phyloP scores from a whole-genome alignment of 1,140 invertebrate genomes.

The Pachyrhynchus sulphureomaculatus region DNA sequence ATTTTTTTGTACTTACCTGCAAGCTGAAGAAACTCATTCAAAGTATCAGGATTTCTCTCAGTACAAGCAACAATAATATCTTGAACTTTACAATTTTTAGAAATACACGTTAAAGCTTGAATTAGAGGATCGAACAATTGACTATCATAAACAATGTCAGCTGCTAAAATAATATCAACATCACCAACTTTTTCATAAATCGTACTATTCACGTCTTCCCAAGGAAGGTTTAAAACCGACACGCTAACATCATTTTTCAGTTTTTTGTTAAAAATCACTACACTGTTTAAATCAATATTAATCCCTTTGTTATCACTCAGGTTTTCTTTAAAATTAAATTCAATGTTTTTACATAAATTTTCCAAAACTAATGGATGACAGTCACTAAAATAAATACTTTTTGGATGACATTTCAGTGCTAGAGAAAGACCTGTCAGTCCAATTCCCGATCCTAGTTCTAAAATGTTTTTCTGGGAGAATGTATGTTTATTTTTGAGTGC shows the following conservation, averaged over 20 bases:
- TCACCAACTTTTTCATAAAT: constrained; percentile 31
- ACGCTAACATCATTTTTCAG: constrained; percentile 33
- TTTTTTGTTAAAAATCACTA: not conserved
- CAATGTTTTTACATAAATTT: constrained; percentile 53
- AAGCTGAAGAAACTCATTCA: constrained; percentile 51
- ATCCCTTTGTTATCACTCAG: not conserved
- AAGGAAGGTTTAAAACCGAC: constrained; percentile 52
- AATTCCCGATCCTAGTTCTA: constrained; percentile 61
- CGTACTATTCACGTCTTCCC: constrained; percentile 53
- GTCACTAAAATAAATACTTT: constrained; percentile 57
- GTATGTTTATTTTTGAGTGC: constrained; percentile 50
- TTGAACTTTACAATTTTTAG: constrained; percentile 39
- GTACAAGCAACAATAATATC: constrained; percentile 55
- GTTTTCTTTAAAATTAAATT: constrained; percentile 46
- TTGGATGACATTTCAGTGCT: constrained; percentile 52
- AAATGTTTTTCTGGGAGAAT: constrained; percentile 52
- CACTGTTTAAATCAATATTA: not conserved
- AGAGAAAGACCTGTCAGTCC: constrained; percentile 58
- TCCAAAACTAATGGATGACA: constrained; percentile 56
- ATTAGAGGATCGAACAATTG: constrained; percentile 51
- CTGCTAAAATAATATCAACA: constrained; percentile 56
- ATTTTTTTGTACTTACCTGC: constrained; percentile 51
- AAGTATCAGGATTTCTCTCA: constrained; percentile 55
- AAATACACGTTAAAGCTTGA: constrained; percentile 49
- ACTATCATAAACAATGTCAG: constrained; percentile 58